Evolutionary conservation across 2,113 vertebrate genomes (phyloP), one percentile per base, ranked within the genome.

Genomic region (Falco punctatus): DNA sequence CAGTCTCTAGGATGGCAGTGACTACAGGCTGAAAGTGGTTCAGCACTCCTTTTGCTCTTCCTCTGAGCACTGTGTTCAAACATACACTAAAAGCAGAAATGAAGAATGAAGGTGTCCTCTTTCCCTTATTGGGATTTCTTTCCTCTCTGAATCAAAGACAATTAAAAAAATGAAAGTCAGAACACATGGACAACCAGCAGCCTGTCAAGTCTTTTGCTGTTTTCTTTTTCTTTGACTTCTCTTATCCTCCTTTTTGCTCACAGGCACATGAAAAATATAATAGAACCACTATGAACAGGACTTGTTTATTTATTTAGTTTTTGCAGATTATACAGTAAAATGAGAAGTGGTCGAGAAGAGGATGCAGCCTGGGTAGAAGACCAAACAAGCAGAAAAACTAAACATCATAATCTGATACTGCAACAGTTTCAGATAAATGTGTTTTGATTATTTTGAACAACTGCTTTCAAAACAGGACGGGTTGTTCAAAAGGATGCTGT

Each of bases 391-490:
- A 35, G 17, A 65, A 57, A 89, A 92, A 11, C 18, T 6, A 15
- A 66, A 44, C 46, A 15, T 21, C 5, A 4, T 42, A 24, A 66
- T 58, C 40, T 55, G 88, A 57, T 27, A 30, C 33, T 13, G 38
- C 46, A 96, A 13, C 23, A 65, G n/a, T 58, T 83, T 46, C 70
- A 94, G 58, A 85, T 33, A 48, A 88, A 81, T 46, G 40, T 72
- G 66, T 46, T 78, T 22, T 38, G 91, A 96, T 86, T 35, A 92
- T 85, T 92, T 67, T 51, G 62, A 95, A 86, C 35, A 89, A 89
- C 46, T 79, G 82, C 62, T 92, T 83, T 86, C 81, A 44, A 78
- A 96, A 94, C 44, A 89, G 96, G 96, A 92, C 23, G 9, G 54
- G 54, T 30, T 86, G 46, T 32, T 78, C 75, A 79, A 97, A 96